A percentile compares a stretch with the other conserved stretches of the same genome.
Conservation (phyloP, 2,888 invertebrate species). For the Yponomeuta malinellus region DNA sequence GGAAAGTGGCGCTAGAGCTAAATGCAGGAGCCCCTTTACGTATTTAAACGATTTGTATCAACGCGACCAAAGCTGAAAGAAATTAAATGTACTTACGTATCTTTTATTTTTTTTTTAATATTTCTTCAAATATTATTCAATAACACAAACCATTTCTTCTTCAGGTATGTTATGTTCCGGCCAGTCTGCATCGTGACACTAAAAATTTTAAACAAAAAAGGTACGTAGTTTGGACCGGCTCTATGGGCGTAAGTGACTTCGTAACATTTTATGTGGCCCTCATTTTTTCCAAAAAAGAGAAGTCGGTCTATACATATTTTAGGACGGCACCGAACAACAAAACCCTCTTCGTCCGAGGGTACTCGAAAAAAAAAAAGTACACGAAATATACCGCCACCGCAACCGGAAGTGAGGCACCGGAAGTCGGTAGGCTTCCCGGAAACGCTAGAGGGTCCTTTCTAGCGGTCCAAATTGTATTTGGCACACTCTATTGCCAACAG, state of each 20-base stretch:
- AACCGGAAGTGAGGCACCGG: conserved; percentile 62
- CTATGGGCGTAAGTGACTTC: neutral
- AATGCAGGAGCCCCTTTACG: no score
- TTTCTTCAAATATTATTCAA: neutral
- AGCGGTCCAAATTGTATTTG: conserved; percentile 65
- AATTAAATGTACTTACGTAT: no score
- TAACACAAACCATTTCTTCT: neutral
- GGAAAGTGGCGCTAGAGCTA: no score
- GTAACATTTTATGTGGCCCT: neutral
- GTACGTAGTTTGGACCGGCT: no score
- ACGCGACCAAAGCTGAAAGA: no score
- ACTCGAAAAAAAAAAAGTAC: conserved; percentile 52
- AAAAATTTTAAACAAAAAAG: neutral
- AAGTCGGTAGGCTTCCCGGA: conserved; percentile 71
- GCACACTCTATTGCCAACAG: conserved; percentile 45
- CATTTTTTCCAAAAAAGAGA: conserved; percentile 9
- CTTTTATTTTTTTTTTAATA: neutral
- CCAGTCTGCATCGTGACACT: neutral
- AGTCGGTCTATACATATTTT: conserved; percentile 4
- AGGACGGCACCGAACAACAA: conserved; percentile 24
- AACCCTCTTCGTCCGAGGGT: conserved; percentile 45
- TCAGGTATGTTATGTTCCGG: neutral
- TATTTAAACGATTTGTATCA: no score
- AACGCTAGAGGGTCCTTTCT: conserved; percentile 59
- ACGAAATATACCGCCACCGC: conserved; percentile 59